Conservation (phyloP, 2,888 invertebrate species). For the Melinaea menophilus region DNA sequence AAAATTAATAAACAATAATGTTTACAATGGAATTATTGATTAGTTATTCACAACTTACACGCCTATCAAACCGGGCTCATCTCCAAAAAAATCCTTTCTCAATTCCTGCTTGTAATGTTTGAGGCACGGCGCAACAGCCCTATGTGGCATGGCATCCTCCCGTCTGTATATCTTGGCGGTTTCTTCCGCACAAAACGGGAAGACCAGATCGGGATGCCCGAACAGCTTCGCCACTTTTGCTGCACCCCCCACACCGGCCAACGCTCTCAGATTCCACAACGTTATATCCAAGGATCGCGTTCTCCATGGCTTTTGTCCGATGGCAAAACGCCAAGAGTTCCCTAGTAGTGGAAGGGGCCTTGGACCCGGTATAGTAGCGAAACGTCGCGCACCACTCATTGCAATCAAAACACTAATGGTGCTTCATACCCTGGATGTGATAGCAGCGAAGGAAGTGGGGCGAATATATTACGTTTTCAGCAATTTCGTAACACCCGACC, state of each 20-base stretch:
- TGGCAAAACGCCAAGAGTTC: constrained; percentile 89
- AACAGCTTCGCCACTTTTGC: constrained; percentile 82
- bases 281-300: constrained; percentile 76
- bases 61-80: constrained; percentile 85
- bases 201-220: constrained; percentile 86
- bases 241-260: constrained; percentile 73
- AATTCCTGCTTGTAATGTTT: constrained; percentile 84
- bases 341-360: constrained; percentile 84
- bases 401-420: constrained; percentile 54
- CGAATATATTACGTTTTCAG: constrained; percentile 63
- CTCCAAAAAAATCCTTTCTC: constrained; percentile 83
- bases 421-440: constrained; percentile 53
- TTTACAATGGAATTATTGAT: not conserved
- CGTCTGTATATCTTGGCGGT: constrained; percentile 83
- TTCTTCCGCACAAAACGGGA: constrained; percentile 85
- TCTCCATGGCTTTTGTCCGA: constrained; percentile 65
- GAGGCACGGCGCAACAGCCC: constrained; percentile 85
- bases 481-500: constrained; percentile 57
- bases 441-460: constrained; percentile 54
- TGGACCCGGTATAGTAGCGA: constrained; percentile 85
- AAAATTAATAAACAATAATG: too few species aligned
- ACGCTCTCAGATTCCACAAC: constrained; percentile 68
- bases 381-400: constrained; percentile 72
- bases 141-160: constrained; percentile 83
- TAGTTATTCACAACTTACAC: constrained; percentile 77